These are phyloP conservation scores for Heliconius hewitsoni DNA, from an alignment of 1,140 invertebrate genomes.

Conservation along the genomic window DNA sequence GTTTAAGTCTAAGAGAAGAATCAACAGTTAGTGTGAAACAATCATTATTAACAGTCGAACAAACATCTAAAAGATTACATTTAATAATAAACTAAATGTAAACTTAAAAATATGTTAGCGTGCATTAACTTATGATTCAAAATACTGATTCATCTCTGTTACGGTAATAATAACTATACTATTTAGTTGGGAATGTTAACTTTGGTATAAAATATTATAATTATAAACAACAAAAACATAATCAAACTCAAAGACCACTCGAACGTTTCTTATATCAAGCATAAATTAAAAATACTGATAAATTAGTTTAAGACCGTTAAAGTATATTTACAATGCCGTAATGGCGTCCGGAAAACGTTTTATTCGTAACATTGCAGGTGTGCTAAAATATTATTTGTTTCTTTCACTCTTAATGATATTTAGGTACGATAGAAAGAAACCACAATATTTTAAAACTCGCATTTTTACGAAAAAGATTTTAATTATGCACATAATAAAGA, in stretches of 20 bases:
- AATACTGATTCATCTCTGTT: conserved; percentile 72
- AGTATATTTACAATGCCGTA: conserved; percentile 69
- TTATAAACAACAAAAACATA: conserved; percentile 76
- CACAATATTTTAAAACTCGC: not conserved
- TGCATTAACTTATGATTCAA: conserved; percentile 57
- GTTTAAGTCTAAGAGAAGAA: conserved; percentile 78
- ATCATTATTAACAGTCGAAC: conserved; percentile 74
- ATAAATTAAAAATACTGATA: conserved; percentile 81
- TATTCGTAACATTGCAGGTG: not conserved
- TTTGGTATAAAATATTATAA: conserved; percentile 80
- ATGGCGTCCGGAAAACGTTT: not conserved
- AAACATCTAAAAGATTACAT: conserved; percentile 75
- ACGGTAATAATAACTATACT: conserved; percentile 68
- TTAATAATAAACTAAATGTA: conserved; percentile 76
- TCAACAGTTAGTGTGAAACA: conserved; percentile 73
- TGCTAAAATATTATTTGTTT: not conserved
- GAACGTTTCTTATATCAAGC: conserved; percentile 72
- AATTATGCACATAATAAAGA: conserved; percentile 10
- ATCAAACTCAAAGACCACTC: conserved; percentile 75
- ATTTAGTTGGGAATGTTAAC: conserved; percentile 81
- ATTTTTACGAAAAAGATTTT: not conserved
- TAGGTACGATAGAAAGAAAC: not conserved
- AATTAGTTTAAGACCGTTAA: conserved; percentile 69
- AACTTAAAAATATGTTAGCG: conserved; percentile 71
- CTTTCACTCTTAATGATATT: not conserved